Evolutionary conservation across 64 coral and sea anemone genomes (phyloP), one percentile per base, ranked within the genome.

Genomic region (Exaiptasia diaphana): DNA sequence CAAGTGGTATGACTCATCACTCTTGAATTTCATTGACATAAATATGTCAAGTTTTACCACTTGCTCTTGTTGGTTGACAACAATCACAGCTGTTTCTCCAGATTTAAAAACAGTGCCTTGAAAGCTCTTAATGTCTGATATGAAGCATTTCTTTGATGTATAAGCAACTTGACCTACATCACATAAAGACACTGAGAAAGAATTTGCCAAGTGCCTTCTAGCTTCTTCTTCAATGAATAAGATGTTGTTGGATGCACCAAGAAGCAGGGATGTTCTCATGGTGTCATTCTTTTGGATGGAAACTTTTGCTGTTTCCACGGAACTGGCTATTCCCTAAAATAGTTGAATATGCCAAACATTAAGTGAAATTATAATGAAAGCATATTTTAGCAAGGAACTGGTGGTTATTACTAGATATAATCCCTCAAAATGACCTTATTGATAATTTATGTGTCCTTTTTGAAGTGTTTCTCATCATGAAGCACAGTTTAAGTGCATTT

Each of bases 101-200:
- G 78, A 67, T 48, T 8, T 38, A 40, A 64, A 67, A 81, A 81
- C 78, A 49, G 78, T 67, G 4, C 79, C 79, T 53, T 50, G 41
- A 50, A 30, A 68, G 41, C 43, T 57, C 48, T 34, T 69, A n/a
- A n/a, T n/a, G 57, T 82, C 79, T 21, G 63, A 25, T 43, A 82
- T 49, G 31, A 82, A 82, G 32, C 62, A 68, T 50, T 82, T 82
- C 18, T 69, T 82, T 68, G 79, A 82, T n/a, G 55, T 29, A 70
- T 36, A 82, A 3, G 62, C 60, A 82, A 36, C 42, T 39, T 68
- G 41, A 53, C 39, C 24, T 9, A 68, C 41, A 33, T 50, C 28
- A 9, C 18, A 26, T 5, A 82, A 21, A 46, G 79, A 36, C 29
- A 82, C 79, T 59, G 53, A 29, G 10, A 36, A 67, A 18, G 23